phyloP scores from a whole-genome alignment of 2,113 vertebrate species.

The Scortum barcoo region DNA sequence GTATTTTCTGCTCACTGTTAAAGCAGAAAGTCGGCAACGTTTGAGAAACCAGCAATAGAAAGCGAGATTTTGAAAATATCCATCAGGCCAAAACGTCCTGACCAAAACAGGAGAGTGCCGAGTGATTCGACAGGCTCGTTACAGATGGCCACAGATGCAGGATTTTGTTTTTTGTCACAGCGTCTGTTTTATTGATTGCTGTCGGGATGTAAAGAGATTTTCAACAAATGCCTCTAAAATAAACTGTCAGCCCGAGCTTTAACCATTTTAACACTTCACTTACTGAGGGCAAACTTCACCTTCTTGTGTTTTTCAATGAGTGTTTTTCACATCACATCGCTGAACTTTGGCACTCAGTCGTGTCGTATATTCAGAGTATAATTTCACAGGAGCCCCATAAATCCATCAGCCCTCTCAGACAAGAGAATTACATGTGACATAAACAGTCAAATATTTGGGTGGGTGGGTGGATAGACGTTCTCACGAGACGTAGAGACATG shows the following conservation, averaged over 20 bases:
- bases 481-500: background rate
- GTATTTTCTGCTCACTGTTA: background rate
- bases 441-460: background rate
- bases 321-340: background rate
- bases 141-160: too few relatives aligned
- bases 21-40: too few relatives aligned
- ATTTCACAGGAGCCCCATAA: background rate
- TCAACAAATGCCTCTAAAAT: too few relatives aligned
- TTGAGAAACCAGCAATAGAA: too few relatives aligned
- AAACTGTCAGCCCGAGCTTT: too few relatives aligned
- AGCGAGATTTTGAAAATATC: too few relatives aligned
- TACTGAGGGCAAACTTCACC: background rate
- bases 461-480: background rate
- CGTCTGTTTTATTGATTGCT: too few relatives aligned
- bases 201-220: too few relatives aligned
- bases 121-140: too few relatives aligned
- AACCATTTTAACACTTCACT: background rate
- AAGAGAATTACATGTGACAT: background rate
- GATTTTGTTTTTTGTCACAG: too few relatives aligned
- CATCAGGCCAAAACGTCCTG: too few relatives aligned
- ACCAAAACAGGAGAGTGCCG: too few relatives aligned
- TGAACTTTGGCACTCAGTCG: background rate
- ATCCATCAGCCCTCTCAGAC: background rate
- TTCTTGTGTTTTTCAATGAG: background rate
- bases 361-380: background rate